Evolutionary conservation across 2,113 vertebrate genomes (phyloP).

Genomic region (Phalacrocorax carbo): DNA sequence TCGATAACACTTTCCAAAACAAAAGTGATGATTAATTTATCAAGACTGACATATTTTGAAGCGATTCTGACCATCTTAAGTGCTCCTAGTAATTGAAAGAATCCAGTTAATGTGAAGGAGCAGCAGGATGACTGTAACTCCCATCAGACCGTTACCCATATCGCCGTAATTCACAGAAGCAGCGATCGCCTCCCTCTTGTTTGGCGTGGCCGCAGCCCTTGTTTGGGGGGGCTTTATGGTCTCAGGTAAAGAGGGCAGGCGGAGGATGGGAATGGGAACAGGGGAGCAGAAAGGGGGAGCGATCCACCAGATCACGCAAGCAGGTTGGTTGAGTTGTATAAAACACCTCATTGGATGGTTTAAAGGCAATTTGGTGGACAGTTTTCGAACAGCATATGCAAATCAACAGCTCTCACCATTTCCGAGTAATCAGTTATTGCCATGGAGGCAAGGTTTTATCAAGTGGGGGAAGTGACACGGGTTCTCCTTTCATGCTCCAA

Average conservation of each 20-base stretch:
- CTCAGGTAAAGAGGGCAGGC: not conserved
- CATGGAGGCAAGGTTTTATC: not conserved
- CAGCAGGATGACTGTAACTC: not conserved
- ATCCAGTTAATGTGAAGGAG: not conserved
- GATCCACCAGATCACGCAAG: rapidly evolving
- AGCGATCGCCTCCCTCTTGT: not conserved
- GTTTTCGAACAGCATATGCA: not conserved
- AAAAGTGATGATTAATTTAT: not conserved
- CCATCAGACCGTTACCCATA: not conserved
- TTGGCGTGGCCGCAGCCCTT: not conserved
- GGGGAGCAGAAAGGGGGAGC: not conserved
- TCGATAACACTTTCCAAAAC: not conserved
- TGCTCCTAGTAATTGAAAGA: not conserved
- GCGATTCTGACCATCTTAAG: not conserved
- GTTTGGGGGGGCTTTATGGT: not conserved
- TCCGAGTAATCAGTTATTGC: not conserved
- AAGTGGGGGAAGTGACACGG: not conserved
- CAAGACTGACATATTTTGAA: not conserved
- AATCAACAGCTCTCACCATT: not conserved
- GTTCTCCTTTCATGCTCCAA: not conserved
- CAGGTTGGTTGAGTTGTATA: not conserved
- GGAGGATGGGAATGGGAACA: not conserved
- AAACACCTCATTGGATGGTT: not conserved
- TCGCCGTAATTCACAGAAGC: not conserved
- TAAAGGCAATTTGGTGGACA: not conserved